Percentiles rank a stretch among this genome's conserved stretches.
Conservation (phyloP, 2,113 vertebrate genomes). For the Trogon melanurus region DNA sequence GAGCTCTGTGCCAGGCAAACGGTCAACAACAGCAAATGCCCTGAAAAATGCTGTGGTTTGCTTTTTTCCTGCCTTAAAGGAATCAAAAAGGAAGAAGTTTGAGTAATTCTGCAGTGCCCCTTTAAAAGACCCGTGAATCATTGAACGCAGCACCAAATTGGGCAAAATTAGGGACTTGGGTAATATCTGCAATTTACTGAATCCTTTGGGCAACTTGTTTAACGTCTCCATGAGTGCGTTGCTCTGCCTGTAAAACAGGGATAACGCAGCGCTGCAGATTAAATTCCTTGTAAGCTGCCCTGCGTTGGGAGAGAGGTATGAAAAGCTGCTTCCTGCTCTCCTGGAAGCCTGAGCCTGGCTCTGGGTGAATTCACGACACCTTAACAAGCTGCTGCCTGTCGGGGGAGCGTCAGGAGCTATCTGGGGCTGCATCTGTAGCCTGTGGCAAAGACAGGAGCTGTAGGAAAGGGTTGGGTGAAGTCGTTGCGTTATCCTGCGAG, state of each 20-base stretch:
- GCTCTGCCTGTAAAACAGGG: background rate
- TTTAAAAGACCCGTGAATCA: background rate
- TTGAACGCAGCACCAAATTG: background rate
- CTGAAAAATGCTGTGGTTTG: rapidly evolving
- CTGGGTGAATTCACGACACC: background rate
- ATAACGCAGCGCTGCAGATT: background rate
- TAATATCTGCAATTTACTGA: background rate
- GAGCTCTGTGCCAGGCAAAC: background rate
- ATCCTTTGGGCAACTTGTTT: background rate
- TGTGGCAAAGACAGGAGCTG: background rate
- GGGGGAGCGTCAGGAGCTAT: background rate
- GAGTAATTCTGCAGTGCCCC: background rate
- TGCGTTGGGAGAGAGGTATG: background rate
- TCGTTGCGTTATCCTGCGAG: background rate
- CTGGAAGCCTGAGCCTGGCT: background rate
- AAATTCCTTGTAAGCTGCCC: background rate
- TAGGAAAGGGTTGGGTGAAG: background rate
- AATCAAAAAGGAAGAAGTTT: background rate
- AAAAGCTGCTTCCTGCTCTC: background rate
- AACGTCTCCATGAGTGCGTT: background rate
- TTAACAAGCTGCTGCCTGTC: background rate
- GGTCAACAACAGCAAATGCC: background rate
- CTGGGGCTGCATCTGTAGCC: background rate
- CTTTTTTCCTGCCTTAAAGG: background rate
- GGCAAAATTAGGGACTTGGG: background rate